Base-by-base conservation (phyloP, 2,797 vertebrate genomes). In the Premnoplex brunnescens region DNA sequence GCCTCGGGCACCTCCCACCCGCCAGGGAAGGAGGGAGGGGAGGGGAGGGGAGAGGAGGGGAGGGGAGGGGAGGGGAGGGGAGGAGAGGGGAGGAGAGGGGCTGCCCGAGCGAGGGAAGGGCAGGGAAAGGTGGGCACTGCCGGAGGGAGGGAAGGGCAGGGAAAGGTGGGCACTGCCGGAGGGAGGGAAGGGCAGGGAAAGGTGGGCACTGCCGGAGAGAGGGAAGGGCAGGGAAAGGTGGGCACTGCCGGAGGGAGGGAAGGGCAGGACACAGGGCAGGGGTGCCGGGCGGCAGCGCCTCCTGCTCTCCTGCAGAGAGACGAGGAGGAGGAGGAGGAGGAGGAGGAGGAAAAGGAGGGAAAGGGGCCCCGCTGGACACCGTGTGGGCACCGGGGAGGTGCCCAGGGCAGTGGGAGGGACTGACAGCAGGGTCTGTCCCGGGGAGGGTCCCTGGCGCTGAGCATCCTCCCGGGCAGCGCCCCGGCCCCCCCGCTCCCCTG, bases 241-340 rank as follows among this genome's bases (percentile, higher is more conserved):
- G 58, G 58, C 10, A 18, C 26, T 37, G 58, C 44, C 44, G 22
- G 44, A 24, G 48, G 24, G 23, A 14, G 8, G 18, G 52, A 52
- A 19, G 26, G 19, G 46, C 23, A 52, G 27, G 19, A 54, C 32
- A 3, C 6, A 46, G 11, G 16, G 6, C 28, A 10, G 58, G 18
- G 37, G 5, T 23, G 68, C 18, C 7, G 60, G 37, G 28, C 1
- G 1, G 3, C 21, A 5, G 24, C 60, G 0, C 28, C 23, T 34
- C 12, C 41, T 0, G 26, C 16, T 5, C 23, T 2, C 6, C 0
- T 6, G 28, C 6, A 6, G 11, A 18, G 19, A 2, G 8, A 5
- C 5, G 1, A 8, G 39, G 36, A 21, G 27, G 2, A 54, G 17
- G 51, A 28, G 27, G 15, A 51, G 27, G 54, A 56, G 27, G 26